Base-by-base conservation (phyloP, 2,113 vertebrate genomes). In the Coregonus clupeaformis region DNA sequence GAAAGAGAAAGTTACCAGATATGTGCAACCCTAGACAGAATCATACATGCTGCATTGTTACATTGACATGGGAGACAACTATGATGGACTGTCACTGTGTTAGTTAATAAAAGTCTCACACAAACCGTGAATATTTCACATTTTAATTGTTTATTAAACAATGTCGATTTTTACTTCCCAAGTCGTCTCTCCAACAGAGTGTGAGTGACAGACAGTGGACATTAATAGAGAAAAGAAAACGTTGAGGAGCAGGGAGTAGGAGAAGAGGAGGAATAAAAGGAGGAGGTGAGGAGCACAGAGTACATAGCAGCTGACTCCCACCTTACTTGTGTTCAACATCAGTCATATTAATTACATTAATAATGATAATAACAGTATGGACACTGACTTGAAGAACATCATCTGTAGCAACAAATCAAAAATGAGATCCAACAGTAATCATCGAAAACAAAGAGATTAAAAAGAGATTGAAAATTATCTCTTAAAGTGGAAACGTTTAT, bases 71-170 rank as follows among this genome's bases (percentile, higher is more conserved):
- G 9, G 36, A 42, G 9, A 11, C 36, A 42, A 42, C 36, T 42
- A 12, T 12, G 9, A 52, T 52, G 12, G 49, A 18, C 14, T 52
- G 47, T 1, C 12, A 49, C 47, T 49, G 11, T 22, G 57, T 59
- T 22, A 59, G 20, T 6, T 7, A 59, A 59, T 36, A 36, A 67
- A 32, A 29, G 24, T 16, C 47, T 49, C 47, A 52, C 49, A 62
- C 36, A 47, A 45, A 45, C 20, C 9, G 47, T 5, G 25, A 20
- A 68, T 45, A 27, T 68, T 85, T 84, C 71, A 83, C 76, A 81
- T 88, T 85, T 86, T 71, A 89, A 79, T 86, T 12, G 47, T 90
- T 92, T 90, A 91, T 91, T 90, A 89, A 86, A 85, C 89, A 86
- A 81, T 70, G 6, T 86, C 77, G 49, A 74, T 42, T 85, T 88